Evolutionary conservation across 2,888 invertebrate species (phyloP).

Genomic region (Gymnosoma rotundatum): DNA sequence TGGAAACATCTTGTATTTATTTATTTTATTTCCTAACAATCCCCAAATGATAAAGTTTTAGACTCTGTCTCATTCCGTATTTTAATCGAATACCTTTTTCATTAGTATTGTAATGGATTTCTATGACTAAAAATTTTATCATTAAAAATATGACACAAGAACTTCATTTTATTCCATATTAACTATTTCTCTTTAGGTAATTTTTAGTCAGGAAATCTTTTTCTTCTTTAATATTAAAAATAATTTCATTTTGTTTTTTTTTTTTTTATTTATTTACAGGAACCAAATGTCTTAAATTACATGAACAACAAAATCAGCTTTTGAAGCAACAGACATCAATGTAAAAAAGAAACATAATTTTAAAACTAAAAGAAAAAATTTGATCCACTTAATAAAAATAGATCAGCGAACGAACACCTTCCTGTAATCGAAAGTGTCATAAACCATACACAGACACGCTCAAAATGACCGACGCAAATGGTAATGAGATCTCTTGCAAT

Average conservation of each 20-base stretch:
- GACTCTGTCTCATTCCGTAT: too few species aligned
- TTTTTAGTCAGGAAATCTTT: too few species aligned
- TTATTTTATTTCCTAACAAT: too few species aligned
- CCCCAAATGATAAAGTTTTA: too few species aligned
- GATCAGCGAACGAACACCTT: conserved; percentile 61
- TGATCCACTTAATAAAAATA: conserved; percentile 49
- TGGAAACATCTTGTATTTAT: too few species aligned
- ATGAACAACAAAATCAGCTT: conserved; percentile 3
- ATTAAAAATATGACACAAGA: too few species aligned
- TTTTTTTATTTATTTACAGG: conserved; percentile 32
- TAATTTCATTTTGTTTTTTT: conserved; percentile 16
- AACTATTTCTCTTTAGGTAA: too few species aligned
- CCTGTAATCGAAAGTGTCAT: conserved; percentile 41
- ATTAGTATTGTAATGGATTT: too few species aligned
- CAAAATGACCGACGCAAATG: conserved; percentile 63
- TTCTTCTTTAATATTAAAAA: neutral
- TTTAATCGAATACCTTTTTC: too few species aligned
- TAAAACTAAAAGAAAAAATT: conserved; percentile 43
- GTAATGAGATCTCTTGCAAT: conserved; percentile 69
- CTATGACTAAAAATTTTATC: too few species aligned
- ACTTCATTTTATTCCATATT: too few species aligned
- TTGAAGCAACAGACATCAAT: conserved; percentile 29
- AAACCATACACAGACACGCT: neutral
- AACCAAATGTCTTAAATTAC: conserved; percentile 62
- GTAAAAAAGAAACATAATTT: conserved; percentile 13